A percentile compares a stretch with the other conserved stretches of the same genome.
Conservation (phyloP, 2,888 invertebrate genomes). For the Tipula lateralis region DNA sequence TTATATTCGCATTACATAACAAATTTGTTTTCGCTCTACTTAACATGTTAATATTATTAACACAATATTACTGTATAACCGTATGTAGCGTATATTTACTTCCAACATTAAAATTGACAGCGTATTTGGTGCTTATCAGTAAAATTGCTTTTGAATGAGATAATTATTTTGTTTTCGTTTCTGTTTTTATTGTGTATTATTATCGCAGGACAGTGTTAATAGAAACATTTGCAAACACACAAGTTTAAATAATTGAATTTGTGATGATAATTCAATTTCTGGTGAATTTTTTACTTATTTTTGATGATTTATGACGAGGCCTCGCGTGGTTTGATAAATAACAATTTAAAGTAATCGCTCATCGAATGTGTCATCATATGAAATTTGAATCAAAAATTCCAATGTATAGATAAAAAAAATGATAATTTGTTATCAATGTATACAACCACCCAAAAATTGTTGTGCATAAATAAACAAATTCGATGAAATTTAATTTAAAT, state of each 20-base stretch:
- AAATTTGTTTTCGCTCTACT: not conserved
- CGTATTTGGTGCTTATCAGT: not conserved
- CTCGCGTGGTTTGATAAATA: not conserved
- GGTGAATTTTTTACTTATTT: not conserved
- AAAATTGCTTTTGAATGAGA: not conserved
- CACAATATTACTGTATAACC: not conserved
- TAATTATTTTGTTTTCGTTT: not conserved
- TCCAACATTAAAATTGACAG: not conserved
- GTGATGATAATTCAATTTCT: not conserved
- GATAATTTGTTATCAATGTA: not conserved
- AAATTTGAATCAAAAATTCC: not conserved
- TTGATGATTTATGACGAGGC: not conserved
- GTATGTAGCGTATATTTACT: not conserved
- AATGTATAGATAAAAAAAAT: not conserved
- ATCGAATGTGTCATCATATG: not conserved
- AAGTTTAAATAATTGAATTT: not conserved
- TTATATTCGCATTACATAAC: not conserved
- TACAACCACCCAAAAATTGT: not conserved
- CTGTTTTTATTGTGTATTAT: not conserved
- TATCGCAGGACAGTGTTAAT: not conserved
- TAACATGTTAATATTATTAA: not conserved
- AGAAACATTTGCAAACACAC: not conserved
- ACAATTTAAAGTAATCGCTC: not conserved
- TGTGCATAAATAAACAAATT: not conserved
- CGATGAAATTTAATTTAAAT: not conserved